Conservation (phyloP, 1,140 invertebrate species). For the Drosophila nebulosa region DNA sequence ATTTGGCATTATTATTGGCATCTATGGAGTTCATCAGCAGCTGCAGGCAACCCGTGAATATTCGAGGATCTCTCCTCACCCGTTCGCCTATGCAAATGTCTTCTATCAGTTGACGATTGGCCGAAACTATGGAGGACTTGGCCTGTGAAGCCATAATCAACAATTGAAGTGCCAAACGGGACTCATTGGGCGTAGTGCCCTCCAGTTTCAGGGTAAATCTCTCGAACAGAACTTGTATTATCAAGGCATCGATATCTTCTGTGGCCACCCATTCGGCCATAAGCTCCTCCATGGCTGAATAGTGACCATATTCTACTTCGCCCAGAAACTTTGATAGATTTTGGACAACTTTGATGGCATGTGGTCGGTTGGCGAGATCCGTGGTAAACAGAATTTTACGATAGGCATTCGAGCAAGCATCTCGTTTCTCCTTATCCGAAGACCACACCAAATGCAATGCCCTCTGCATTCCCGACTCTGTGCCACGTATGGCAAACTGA, state of each 20-base stretch:
- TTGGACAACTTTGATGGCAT: conserved; percentile 83
- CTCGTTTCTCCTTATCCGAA: conserved; percentile 82
- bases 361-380: conserved; percentile 68
- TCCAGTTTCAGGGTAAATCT: conserved; percentile 89
- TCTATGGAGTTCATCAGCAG: conserved; percentile 68
- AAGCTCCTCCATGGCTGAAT: conserved; percentile 87
- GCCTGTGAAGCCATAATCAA: conserved; percentile 87
- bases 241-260: conserved; percentile 83
- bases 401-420: conserved; percentile 83
- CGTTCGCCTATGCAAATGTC: conserved; percentile 80
- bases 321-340: conserved; percentile 85
- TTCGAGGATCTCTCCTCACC: conserved; percentile 61
- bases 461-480: conserved; percentile 86
- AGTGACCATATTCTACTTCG: conserved; percentile 84
- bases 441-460: conserved; percentile 90
- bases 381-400: conserved; percentile 74
- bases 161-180: conserved; percentile 86
- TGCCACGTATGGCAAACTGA: conserved; percentile 88
- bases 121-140: conserved; percentile 82
- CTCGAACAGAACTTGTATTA: conserved; percentile 89
- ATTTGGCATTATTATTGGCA: conserved; percentile 53
- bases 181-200: conserved; percentile 85
- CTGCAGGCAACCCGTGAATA: conserved; percentile 63
- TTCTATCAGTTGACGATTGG: conserved; percentile 83
- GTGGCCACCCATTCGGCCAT: conserved; percentile 85